Evolutionary conservation across 2,797 vertebrate genomes (phyloP), one percentile per base, ranked within the genome.

Genomic region (Hapalemur alaotrensis): DNA sequence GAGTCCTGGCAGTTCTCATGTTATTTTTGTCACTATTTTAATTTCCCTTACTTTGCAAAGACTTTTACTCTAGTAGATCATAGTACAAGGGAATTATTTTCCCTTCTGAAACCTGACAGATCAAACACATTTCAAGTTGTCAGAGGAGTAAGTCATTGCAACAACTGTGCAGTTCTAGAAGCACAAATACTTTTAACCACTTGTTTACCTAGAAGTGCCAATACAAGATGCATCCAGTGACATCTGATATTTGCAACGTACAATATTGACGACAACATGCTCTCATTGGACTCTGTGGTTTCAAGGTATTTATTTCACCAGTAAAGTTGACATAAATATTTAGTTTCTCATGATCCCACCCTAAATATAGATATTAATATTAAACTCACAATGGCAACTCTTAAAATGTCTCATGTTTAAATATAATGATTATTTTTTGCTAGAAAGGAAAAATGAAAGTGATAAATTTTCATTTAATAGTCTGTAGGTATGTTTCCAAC

Each of bases 31-130:
- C 63, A 63, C 72, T 73, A 38, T 73, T 94, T 96, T 93, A 83
- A 91, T 96, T 85, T 78, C 52, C 86, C 52, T 91, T 94, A 86
- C n/a, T 54, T 73, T 67, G 14, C 90, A 95, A 98, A 94, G 96
- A 0, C 25, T 93, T 97, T 96, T 95, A 76, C 41, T 98, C 70
- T n/a, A n/a, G 79, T 89, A 79, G 78, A n/a, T 96, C 50, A 96
- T 46, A 59, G 59, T 20, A 95, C 84, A 93, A 97, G 75, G 97
- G 69, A 97, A 96, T 97, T 97, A 92, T n/a, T 88, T 67, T 65
- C 80, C 79, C 20, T 96, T 97, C 97, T 94, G 96, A 98, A 98
- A 96, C 41, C 93, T 5, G 79, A 90, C 89, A 96, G 93, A 96
- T 97, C 67, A 98, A 97, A 97, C 18, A 7, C 69, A 96, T 96